Conservation (phyloP, 2,113 vertebrate species). For the Garra rufa region DNA sequence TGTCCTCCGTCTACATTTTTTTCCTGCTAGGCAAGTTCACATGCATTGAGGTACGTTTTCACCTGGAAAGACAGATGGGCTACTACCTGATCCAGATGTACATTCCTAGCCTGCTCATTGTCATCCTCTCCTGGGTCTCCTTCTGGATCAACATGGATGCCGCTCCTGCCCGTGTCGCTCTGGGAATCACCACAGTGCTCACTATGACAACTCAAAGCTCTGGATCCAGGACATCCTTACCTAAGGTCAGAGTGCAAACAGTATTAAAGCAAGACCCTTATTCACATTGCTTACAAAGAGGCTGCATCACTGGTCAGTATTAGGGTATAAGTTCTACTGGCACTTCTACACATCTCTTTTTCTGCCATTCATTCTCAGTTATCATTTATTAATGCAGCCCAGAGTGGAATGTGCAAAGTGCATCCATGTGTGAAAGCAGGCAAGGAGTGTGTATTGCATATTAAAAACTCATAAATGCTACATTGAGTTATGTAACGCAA, state of each 20-base stretch:
- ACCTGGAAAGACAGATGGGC: slow-evolving; percentile 97
- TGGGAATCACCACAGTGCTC: slow-evolving; percentile 96
- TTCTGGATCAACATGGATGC: slow-evolving; percentile 96
- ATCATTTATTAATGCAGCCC: slow-evolving; percentile 35
- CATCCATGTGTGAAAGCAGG: slow-evolving; percentile 17
- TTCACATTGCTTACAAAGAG: not conserved
- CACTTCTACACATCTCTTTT: not conserved
- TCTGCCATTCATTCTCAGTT: slow-evolving; percentile 5
- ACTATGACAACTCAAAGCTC: slow-evolving; percentile 99
- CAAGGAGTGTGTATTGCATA: slow-evolving; percentile 18
- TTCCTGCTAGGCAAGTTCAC: slow-evolving; percentile 90
- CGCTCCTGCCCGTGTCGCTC: slow-evolving; percentile 92
- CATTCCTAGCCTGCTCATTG: slow-evolving; percentile 88
- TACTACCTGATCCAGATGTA: slow-evolving; percentile 99
- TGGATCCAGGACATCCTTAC: slow-evolving; percentile 92
- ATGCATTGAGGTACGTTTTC: slow-evolving; percentile 96
- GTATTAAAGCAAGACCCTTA: not conserved
- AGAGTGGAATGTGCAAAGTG: slow-evolving; percentile 23
- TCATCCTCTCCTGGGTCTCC: slow-evolving; percentile 96
- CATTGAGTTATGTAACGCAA: slow-evolving; percentile 38
- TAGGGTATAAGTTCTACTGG: not conserved
- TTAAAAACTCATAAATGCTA: slow-evolving; percentile 30
- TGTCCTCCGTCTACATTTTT: not conserved
- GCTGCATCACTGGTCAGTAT: not conserved
- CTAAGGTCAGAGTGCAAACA: slow-evolving; percentile 79